These are phyloP conservation scores for Drosophila peninsularis DNA, from an alignment of 2,888 invertebrate species.

Conservation along the genomic window DNA sequence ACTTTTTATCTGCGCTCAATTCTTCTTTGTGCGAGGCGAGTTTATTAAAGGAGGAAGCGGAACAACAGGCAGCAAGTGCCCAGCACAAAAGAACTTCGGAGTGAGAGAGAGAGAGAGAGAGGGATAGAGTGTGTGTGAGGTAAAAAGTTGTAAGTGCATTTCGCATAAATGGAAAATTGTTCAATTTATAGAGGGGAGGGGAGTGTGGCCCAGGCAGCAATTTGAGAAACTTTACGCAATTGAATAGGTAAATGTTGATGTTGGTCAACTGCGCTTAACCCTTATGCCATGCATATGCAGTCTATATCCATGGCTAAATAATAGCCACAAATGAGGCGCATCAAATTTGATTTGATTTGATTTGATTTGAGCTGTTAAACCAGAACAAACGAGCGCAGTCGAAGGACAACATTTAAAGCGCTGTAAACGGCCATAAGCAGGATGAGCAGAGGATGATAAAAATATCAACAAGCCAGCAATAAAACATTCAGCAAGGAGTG, in stretches of 20 bases:
- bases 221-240: slow-evolving; percentile 40
- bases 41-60: slow-evolving; percentile 57
- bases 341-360: slow-evolving; percentile 62
- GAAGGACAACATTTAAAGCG: slow-evolving; percentile 52
- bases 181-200: slow-evolving; percentile 59
- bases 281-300: slow-evolving; percentile 6
- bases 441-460: slow-evolving; percentile 53
- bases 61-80: slow-evolving; percentile 26
- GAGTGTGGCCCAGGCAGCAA: slow-evolving; percentile 26
- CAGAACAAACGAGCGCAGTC: slow-evolving; percentile 38
- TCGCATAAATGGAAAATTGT: slow-evolving; percentile 71
- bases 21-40: slow-evolving; percentile 41
- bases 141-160: slow-evolving; percentile 63
- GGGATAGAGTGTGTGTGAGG: slow-evolving; percentile 2
- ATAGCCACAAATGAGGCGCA: slow-evolving; percentile 56
- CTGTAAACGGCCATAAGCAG: slow-evolving; percentile 40
- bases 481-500: slow-evolving; percentile 56
- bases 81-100: slow-evolving; percentile 35
- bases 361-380: slow-evolving; percentile 44
- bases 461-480: slow-evolving; percentile 70
- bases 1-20: slow-evolving; percentile 47
- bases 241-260: slow-evolving; percentile 52
- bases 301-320: no score
- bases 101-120: neutral
- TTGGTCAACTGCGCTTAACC: slow-evolving; percentile 39